A percentile compares a stretch with the other conserved stretches of the same genome.
phyloP scores from a whole-genome alignment of 2,113 vertebrate species.

The Scartelaos histophorus region DNA sequence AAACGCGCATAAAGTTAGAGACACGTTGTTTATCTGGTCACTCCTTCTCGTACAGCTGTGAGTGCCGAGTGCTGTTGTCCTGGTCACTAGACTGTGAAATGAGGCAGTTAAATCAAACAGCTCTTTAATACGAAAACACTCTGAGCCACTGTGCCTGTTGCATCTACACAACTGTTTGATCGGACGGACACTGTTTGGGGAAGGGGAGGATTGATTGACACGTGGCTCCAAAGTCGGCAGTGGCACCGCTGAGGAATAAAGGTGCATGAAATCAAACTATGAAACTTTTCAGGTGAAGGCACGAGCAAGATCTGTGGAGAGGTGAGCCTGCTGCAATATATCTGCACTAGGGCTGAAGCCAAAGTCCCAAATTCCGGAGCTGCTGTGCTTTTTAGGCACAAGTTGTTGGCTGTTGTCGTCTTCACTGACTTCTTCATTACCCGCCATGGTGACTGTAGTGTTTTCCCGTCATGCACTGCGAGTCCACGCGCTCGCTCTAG shows the following conservation, averaged over 20 bases:
- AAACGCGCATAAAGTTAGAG: neutral
- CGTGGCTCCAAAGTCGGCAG: neutral
- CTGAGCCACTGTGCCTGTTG: neutral
- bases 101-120: conserved; percentile 63
- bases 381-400: too few species aligned
- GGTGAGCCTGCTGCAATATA: too few species aligned
- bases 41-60: neutral
- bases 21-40: neutral
- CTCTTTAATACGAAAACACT: conserved; percentile 52
- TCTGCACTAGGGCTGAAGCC: too few species aligned
- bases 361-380: too few species aligned
- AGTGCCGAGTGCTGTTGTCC: conserved; percentile 20
- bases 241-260: neutral
- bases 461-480: too few species aligned
- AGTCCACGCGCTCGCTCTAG: too few species aligned
- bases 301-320: too few species aligned
- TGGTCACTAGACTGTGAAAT: conserved; percentile 64
- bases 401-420: too few species aligned
- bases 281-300: too few species aligned
- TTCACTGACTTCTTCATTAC: too few species aligned
- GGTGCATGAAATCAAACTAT: too few species aligned
- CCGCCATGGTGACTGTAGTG: too few species aligned
- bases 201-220: neutral
- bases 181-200: neutral
- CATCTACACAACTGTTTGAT: neutral